A percentile compares a stretch with the other conserved stretches of the same genome.
Evolutionary conservation across 2,888 invertebrate species (phyloP).

Genomic region (Heliothis peltigera): DNA sequence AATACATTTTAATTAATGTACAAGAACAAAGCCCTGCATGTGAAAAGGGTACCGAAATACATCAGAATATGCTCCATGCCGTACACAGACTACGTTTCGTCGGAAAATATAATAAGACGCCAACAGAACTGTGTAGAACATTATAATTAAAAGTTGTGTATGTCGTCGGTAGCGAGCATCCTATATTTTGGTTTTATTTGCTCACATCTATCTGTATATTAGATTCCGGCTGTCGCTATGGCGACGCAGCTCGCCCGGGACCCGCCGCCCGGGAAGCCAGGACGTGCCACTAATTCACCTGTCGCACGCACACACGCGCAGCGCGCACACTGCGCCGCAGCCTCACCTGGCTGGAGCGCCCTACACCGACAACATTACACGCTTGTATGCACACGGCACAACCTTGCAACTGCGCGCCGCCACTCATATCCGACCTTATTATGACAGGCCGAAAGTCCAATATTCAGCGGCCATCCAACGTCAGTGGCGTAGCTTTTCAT

Average conservation of each 20-base stretch:
- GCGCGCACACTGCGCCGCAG: constrained; percentile 46
- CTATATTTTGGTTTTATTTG: constrained; percentile 74
- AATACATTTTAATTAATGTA: background rate
- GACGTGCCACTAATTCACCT: constrained; percentile 79
- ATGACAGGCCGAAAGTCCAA: constrained; percentile 62
- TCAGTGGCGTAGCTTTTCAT: constrained; percentile 61
- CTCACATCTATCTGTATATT: constrained; percentile 70
- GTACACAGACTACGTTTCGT: constrained; percentile 10
- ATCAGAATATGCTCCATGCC: constrained; percentile 12
- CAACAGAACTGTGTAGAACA: constrained; percentile 34
- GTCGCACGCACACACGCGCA: constrained; percentile 73
- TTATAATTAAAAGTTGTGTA: constrained; percentile 57
- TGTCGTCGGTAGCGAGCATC: constrained; percentile 56
- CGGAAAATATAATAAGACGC: constrained; percentile 32
- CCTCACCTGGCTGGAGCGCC: constrained; percentile 69
- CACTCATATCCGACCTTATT: constrained; percentile 71
- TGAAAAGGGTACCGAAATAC: constrained; percentile 9
- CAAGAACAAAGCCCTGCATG: background rate
- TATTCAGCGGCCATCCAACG: constrained; percentile 38
- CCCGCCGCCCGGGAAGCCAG: constrained; percentile 73
- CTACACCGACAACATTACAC: constrained; percentile 73
- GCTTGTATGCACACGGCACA: constrained; percentile 75
- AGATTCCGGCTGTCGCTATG: constrained; percentile 80
- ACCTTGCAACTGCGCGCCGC: constrained; percentile 66
- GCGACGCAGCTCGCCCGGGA: constrained; percentile 80